Base-by-base conservation (phyloP, 2,797 vertebrate species). In the Erethizon dorsatum region DNA sequence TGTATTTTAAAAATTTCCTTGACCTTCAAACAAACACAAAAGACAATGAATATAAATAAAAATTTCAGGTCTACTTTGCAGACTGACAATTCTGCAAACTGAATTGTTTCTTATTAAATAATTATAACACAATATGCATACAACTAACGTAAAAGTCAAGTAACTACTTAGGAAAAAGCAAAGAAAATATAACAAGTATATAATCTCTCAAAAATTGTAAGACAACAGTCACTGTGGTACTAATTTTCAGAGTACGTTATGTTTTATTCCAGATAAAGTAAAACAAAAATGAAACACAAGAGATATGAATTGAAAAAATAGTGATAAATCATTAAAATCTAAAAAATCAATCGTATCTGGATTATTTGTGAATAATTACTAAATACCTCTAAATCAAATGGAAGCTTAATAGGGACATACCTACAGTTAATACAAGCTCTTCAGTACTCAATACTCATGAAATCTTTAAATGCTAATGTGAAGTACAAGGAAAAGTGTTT, bases 261-360 rank as follows among this genome's bases (percentile, higher is more conserved):
- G 37, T 45, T 82, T 57, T 78, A 59, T 80, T 94, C 94, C 80
- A 96, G 52, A 88, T 69, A 52, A 83, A 96, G 47, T 22, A 41
- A 75, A 90, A 94, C 20, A 92, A 89, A 92, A 83, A 28, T 56
- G 26, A 91, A 83, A 69, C 31, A 45, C 14, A 73, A 67, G 87
- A 92, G 63, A 65, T 47, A 24, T 54, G 26, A 67, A 18, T 28
- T 78, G 6, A 20, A 26, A 52, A 52, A 80, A 78, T 10, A 3
- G 41, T 50, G 15, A 84, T 33, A 89, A 65, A 57, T 28, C 52
- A 77, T 47, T 41, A 80, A 86, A 90, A 56, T 26, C 4, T 22
- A 33, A 80, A 86, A 73, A 79, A 12, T 67, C 61, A 45, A 63
- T 26, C 28, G 56, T 20, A 24, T 91, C 56, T 88, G 37, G 12